These are phyloP conservation scores for Willowsia nigromaculata DNA, from an alignment of 2,888 invertebrate genomes.

Conservation along the genomic window DNA sequence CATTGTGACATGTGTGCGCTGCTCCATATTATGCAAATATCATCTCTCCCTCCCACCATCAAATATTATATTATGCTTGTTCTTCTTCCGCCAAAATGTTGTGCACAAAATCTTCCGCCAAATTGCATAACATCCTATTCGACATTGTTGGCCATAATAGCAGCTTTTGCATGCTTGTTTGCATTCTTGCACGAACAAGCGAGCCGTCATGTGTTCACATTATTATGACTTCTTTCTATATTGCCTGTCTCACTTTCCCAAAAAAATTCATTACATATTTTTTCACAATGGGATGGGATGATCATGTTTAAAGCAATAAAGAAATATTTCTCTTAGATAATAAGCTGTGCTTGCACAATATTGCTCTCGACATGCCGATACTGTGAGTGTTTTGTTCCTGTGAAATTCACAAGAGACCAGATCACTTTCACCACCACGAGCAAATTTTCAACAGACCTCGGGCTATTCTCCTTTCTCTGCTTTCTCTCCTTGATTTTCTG, in stretches of 20 bases:
- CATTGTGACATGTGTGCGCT: background rate
- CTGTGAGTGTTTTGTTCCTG: background rate
- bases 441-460: background rate
- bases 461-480: background rate
- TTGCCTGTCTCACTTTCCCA: background rate
- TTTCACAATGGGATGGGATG: too few species aligned
- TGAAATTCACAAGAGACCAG: background rate
- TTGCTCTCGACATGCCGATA: background rate
- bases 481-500: background rate
- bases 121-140: background rate
- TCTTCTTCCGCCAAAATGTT: background rate
- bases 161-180: background rate
- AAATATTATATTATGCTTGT: background rate
- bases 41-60: background rate
- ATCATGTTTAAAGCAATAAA: background rate
- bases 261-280: conserved; percentile 4
- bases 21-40: background rate
- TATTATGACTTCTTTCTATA: background rate
- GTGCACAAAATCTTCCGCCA: background rate
- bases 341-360: background rate
- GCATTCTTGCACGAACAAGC: background rate
- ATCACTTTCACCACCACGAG: background rate
- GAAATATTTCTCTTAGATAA: background rate
- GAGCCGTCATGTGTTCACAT: background rate
- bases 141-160: background rate